Conservation (phyloP, 92 coral and sea anemone genomes). For the Bergia sp. region DNA sequence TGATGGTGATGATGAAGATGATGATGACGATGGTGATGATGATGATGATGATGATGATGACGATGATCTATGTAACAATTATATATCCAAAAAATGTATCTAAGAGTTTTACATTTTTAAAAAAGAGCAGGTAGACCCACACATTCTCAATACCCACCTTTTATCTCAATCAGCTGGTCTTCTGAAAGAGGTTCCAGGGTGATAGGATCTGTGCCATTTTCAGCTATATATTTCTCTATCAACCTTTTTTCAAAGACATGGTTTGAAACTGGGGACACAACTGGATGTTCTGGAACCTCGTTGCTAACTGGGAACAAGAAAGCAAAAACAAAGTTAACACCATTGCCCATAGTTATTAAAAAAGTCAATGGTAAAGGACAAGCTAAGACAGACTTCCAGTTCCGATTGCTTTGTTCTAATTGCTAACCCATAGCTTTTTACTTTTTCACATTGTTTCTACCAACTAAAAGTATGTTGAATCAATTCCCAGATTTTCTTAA, state of each 20-base stretch:
- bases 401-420: not conserved
- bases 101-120: no score
- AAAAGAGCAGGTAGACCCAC: not conserved
- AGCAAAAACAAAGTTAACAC: not conserved
- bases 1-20: no score
- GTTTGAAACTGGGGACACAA: conserved; percentile 90
- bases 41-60: no score
- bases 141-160: conserved; percentile 57
- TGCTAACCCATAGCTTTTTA: no score
- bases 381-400: not conserved
- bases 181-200: conserved; percentile 91
- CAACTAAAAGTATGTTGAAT: no score
- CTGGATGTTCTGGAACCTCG: conserved; percentile 97
- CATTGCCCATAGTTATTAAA: not conserved
- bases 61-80: no score
- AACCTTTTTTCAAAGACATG: conserved; percentile 94
- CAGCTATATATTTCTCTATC: conserved; percentile 95
- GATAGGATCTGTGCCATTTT: conserved; percentile 98
- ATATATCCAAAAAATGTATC: not conserved
- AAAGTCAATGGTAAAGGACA: not conserved
- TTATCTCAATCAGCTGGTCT: conserved; percentile 92
- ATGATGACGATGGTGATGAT: no score
- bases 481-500: no score
- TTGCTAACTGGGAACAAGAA: conserved; percentile 76
- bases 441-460: no score